Evolutionary conservation across 2,888 invertebrate genomes (phyloP), one percentile per base, ranked within the genome.

Genomic region (Ornithoptera alexandrae): DNA sequence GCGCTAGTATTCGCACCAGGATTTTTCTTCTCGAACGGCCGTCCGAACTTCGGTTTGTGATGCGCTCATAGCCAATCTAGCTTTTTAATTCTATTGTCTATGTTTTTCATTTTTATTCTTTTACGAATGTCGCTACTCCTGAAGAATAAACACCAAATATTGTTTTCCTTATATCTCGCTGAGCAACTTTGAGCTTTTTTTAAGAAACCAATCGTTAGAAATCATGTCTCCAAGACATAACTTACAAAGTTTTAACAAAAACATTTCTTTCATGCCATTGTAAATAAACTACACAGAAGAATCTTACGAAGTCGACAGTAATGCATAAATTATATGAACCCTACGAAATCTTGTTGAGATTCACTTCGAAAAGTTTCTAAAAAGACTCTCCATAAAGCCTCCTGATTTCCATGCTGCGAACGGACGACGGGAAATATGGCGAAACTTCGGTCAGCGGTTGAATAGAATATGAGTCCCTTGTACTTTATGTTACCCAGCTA

Each of bases 361-460:
- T 58, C 57, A 22, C 57, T 58, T 15, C 22, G 57, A 58, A 58
- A 58, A 58, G 22, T 20, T 58, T 58, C n/a, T n/a, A 22, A 20
- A 20, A 12, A 22, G 22, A 58, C 22, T 58, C n/a, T 57, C 22
- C 10, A 58, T 58, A 58, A 58, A n/a, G 12, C 57, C 57, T 22
- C 57, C 57, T 58, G 57, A 58, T 58, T 58, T 58, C 57, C 15
- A 22, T 58, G 57, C 57, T 22, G 57, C 12, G 57, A 57, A 57
- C 57, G 57, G 18, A n/a, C 22, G 57, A 20, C n/a, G 22, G 57
- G n/a, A 53, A 53, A 53, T 53, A 53, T 53, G 53, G 22, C 57
- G 57, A 58, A 58, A 58, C 57, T 58, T 58, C n/a, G 57, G 57
- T 20, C 20, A 58, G 57, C 57, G 57, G 57, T 58, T 58, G 57